Base-by-base conservation (phyloP, 1,140 invertebrate genomes). In the Tetramorium simillimum region DNA sequence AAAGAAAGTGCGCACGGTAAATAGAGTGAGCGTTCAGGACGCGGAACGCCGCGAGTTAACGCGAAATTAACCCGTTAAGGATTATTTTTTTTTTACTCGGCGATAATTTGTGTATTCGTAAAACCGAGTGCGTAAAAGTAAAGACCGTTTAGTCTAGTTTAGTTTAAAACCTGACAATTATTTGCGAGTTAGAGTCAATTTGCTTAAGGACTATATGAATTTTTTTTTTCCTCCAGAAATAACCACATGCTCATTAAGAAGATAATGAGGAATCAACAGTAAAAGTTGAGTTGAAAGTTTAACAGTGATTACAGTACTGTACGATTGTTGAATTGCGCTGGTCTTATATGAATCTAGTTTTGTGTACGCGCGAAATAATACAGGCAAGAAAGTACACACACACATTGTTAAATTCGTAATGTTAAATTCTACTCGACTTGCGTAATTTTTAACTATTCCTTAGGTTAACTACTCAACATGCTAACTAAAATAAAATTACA, bases 1-100 rank as follows among this genome's bases (percentile, higher is more conserved):
- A 84, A 82, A 82, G 65, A 82, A 84, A 84, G 69, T 84, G n/a
- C 53, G 62, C 62, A 69, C 12, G 80, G 40, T 84, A 84, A 60
- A 84, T 73, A 75, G 53, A 62, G 40, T 84, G 69, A 84, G n/a
- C 43, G 80, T 62, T 58, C 80, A 84, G 69, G 69, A 62, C 69
- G 40, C 43, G 80, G 58, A 73, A 82, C 80, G 65, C 14, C 18
- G 4, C 37, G 49, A 81, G 37, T 58, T 69, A 69, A 24, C 18
- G 46, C 46, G 14, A 40, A 67, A 62, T 84, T 75, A 84, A 60
- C 9, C 24, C 28, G 62, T 69, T 69, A 56, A 60, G 2, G 28
- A 70, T 81, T 40, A 40, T 69, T 69, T 16, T 70, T 40, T 56
- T 53, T 53, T 28, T 53, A 43, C 6, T 46, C n/a, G 1, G 10